phyloP scores from a whole-genome alignment of 2,113 vertebrate species.

The Hippocampus zosterae region DNA sequence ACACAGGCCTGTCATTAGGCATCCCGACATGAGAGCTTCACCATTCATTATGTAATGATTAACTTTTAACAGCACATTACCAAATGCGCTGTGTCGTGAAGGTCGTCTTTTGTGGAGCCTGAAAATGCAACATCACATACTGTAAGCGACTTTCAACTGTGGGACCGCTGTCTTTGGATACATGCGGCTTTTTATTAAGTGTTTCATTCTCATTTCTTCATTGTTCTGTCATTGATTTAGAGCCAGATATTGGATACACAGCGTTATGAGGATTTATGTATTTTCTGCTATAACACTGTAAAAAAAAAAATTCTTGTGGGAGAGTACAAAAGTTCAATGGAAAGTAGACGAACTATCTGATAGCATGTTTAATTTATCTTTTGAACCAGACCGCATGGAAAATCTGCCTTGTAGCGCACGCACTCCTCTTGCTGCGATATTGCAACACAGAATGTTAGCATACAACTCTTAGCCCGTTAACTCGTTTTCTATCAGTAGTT shows the following conservation, averaged over 20 bases:
- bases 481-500: no score
- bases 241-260: not conserved
- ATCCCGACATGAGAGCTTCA: slow-evolving; percentile 7
- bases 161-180: not conserved
- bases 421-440: no score
- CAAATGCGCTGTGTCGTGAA: slow-evolving; percentile 41
- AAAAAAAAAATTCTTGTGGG: no score
- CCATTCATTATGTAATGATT: slow-evolving; percentile 33
- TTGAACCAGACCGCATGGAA: no score
- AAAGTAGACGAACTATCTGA: not conserved
- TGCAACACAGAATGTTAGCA: no score
- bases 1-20: not conserved
- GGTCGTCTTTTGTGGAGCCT: slow-evolving; percentile 36
- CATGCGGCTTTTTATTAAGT: not conserved
- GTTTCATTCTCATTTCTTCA: not conserved
- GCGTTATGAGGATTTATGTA: not conserved
- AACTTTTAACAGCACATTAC: slow-evolving; percentile 35
- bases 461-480: no score
- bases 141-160: slow-evolving; percentile 32
- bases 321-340: not conserved
- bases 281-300: not conserved
- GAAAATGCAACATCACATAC: slow-evolving; percentile 39
- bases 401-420: no score
- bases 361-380: not conserved
- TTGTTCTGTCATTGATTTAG: not conserved